These are phyloP conservation scores for Kradibia gibbosae DNA, from an alignment of 1,140 invertebrate genomes.

Conservation along the genomic window DNA sequence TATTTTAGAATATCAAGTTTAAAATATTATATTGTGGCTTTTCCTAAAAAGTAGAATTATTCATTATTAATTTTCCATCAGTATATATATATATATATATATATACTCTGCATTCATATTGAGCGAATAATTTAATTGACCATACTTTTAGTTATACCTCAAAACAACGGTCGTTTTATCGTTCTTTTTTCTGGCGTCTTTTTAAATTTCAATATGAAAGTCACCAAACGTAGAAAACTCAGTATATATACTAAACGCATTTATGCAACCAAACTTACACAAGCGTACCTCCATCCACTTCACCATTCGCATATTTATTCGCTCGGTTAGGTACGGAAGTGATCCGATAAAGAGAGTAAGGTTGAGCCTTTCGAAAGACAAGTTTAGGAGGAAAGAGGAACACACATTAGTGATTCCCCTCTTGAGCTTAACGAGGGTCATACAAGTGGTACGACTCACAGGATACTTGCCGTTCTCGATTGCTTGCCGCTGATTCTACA, in stretches of 20 bases:
- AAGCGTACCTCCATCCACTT: not conserved
- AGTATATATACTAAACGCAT: not conserved
- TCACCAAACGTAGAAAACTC: not conserved
- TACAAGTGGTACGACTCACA: not conserved
- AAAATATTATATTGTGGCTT: no score
- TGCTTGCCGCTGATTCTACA: slow-evolving; percentile 34
- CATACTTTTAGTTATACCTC: not conserved
- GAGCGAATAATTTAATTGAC: not conserved
- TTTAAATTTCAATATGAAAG: not conserved
- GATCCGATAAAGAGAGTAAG: not conserved
- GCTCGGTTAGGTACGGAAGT: not conserved
- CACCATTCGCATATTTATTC: not conserved
- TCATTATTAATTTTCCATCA: no score
- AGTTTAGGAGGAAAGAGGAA: slow-evolving; percentile 2
- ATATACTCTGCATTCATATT: no score
- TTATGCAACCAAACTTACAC: not conserved
- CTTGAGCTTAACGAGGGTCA: slow-evolving; percentile 35
- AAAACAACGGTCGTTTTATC: not conserved
- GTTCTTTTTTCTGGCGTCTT: not conserved
- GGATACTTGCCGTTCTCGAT: not conserved
- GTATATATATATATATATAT: no score
- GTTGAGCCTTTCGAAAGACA: not conserved
- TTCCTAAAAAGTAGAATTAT: no score
- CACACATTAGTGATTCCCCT: slow-evolving; percentile 38
- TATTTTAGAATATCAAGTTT: no score